Percentiles rank a stretch among this genome's conserved stretches.
Conservation (phyloP, 1,140 invertebrate genomes). For the Holcopasites calliopsidis region DNA sequence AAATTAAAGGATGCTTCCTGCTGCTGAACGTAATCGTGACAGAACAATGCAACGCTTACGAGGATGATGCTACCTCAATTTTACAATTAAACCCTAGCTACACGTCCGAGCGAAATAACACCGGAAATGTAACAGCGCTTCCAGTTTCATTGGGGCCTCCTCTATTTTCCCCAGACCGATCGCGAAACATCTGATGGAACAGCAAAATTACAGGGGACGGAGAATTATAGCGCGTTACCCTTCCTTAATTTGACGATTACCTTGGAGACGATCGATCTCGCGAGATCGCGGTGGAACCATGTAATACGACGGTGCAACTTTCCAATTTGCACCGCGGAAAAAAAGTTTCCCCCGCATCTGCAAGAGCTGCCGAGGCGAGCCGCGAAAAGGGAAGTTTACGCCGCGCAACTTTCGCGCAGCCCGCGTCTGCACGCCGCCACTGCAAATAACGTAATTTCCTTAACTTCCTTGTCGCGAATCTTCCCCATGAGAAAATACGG, state of each 20-base stretch:
- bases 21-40: conserved; percentile 8
- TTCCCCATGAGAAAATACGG: background rate
- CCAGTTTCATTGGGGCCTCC: background rate
- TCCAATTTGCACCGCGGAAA: conserved; percentile 1
- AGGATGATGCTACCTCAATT: background rate
- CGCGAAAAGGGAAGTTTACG: conserved; percentile 27
- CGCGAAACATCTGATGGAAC: background rate
- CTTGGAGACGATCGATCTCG: background rate
- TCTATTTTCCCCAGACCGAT: background rate
- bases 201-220: background rate
- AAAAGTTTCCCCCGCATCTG: conserved; percentile 9
- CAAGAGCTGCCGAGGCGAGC: background rate
- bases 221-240: background rate
- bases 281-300: background rate
- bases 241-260: background rate
- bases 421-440: background rate
- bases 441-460: conserved; percentile 40
- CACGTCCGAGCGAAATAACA: background rate
- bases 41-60: conserved; percentile 17
- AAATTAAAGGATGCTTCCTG: background rate
- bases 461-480: conserved; percentile 19
- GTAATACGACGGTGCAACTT: background rate
- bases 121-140: background rate
- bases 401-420: conserved; percentile 16
- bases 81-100: background rate